These are phyloP conservation scores for Ormyrus thymus DNA, from an alignment of 2,888 invertebrate genomes.

Conservation along the genomic window DNA sequence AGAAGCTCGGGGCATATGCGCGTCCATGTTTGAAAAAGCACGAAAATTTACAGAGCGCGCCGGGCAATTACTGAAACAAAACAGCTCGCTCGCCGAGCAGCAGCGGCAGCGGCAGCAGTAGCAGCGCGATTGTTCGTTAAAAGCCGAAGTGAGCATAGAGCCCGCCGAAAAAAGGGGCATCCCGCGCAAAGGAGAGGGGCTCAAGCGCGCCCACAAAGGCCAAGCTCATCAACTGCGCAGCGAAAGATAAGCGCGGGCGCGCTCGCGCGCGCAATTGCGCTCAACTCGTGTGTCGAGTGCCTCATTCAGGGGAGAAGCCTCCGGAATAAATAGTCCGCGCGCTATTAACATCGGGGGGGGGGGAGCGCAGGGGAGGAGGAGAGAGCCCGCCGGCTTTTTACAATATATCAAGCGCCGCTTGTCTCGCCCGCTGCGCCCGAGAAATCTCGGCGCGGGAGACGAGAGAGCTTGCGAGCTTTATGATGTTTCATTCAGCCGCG, in stretches of 20 bases:
- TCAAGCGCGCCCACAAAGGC: not conserved
- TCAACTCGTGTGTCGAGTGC: constrained; percentile 28
- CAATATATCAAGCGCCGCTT: constrained; percentile 28
- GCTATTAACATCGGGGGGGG: constrained; percentile 17
- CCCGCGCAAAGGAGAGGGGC: not conserved
- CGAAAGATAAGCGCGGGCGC: constrained; percentile 3
- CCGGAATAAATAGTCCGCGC: constrained; percentile 33
- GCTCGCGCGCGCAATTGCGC: not conserved
- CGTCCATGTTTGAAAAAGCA: not conserved
- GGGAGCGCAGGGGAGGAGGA: not conserved
- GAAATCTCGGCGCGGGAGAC: no score
- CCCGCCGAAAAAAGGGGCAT: no score
- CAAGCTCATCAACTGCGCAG: not conserved
- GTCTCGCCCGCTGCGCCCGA: constrained; percentile 1
- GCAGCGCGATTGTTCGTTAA: no score
- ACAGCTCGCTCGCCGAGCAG: no score
- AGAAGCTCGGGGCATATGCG: no score
- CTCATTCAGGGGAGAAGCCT: constrained; percentile 14
- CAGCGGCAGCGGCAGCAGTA: no score
- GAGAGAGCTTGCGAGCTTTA: no score
- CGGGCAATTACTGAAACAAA: no score
- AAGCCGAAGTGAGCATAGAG: no score
- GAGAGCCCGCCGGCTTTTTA: not conserved
- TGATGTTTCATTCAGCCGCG: no score
- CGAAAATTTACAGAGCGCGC: not conserved